Evolutionary conservation across 2,797 vertebrate species (phyloP).

Genomic region (Syngnathus rostellatus): DNA sequence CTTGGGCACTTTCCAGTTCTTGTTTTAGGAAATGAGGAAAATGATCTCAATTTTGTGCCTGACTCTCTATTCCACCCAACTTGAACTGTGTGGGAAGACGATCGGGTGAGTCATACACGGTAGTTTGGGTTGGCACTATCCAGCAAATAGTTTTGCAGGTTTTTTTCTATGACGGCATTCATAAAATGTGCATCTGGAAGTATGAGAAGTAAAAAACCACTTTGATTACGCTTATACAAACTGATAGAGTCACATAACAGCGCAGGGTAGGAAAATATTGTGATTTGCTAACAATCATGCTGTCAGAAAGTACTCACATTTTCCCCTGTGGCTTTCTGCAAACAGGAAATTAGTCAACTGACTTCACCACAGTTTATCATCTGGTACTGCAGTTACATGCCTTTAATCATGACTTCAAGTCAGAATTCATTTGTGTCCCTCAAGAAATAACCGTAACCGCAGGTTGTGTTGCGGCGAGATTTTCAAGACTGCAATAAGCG

Average conservation of each 20-base stretch:
- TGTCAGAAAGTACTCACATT: not conserved
- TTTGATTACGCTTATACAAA: conserved; percentile 11
- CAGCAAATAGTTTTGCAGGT: conserved; percentile 18
- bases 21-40: not conserved
- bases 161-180: conserved; percentile 13
- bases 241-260: conserved; percentile 2
- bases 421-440: not conserved
- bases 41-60: not conserved
- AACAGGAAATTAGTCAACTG: not conserved
- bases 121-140: conserved; percentile 27
- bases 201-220: not conserved
- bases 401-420: not conserved
- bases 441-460: not conserved
- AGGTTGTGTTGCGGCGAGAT: not conserved
- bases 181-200: not conserved
- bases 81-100: conserved; percentile 44
- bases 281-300: not conserved
- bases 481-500: not conserved
- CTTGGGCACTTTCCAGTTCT: not conserved
- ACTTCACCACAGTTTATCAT: not conserved
- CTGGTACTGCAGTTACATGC: not conserved
- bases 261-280: not conserved
- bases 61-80: conserved; percentile 22
- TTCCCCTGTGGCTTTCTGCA: not conserved
- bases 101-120: conserved; percentile 42